Base-by-base conservation (phyloP, 2,113 vertebrate genomes). In the Maccullochella peelii region DNA sequence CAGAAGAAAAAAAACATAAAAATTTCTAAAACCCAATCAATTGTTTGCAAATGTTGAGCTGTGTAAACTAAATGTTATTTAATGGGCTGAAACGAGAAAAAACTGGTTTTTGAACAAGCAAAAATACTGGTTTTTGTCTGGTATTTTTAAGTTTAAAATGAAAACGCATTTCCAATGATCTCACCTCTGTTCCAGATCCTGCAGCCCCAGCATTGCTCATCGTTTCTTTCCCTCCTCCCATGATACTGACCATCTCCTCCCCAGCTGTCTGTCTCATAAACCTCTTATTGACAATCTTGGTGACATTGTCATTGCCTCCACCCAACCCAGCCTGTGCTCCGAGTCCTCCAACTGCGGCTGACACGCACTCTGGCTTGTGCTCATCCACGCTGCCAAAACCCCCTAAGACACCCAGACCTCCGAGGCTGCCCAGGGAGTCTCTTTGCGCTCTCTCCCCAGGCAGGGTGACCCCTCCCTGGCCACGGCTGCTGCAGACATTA, bases 231-330 rank as follows among this genome's bases (percentile, higher is more conserved):
- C 87, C 89, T 84, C 93, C 88, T 83, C 93, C 91, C 90, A 92
- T 83, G 85, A 93, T 90, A 3, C 55, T 79, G 84, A 92, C 83
- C 93, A 92, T 93, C 70, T 99, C 98, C 55, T 99, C 97, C 0
- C 91, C 95, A 54, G 89, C 84, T 7, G 95, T 95, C 59, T 96
- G 94, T 82, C 97, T 98, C 94, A 96, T 95, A 38, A 96, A 94
- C 85, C 98, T 97, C 94, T 98, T 99, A 91, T 96, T 98, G 75
- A 98, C 94, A 67, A 97, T 92, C 30, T 95, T 96, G 73, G 97
- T 96, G 86, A 97, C 84, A 2, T 86, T 96, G 83, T 99, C 97
- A 0, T 96, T 95, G 86, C 66, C 27, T 44, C 55, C 88, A 3
- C 73, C 63, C 62, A 91, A 23, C 8, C 79, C 83, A 4, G 86